Base-by-base conservation (phyloP, 1,140 invertebrate genomes). In the Maniola jurtina region DNA sequence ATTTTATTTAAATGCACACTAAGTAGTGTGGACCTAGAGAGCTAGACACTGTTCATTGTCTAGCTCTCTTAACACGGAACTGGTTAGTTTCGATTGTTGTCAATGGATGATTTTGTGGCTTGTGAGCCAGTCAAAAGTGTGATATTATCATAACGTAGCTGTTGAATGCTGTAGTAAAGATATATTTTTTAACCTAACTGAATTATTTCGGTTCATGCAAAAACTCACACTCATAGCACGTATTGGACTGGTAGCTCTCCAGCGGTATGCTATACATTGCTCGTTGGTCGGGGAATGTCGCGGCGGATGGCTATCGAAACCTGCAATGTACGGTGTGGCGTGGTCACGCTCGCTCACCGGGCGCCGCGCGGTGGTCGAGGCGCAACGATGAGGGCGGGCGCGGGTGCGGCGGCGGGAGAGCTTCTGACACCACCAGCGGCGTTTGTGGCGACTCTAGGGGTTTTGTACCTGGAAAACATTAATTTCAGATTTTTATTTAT, bases 381-480 rank as follows among this genome's bases (percentile, higher is more conserved):
- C 88, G 89, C 15, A 92, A 87, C 50, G 90, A 92, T 75, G 81
- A 93, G 78, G 92, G 92, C 81, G 89, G 92, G 75, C 84, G 92
- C 80, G 80, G 92, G 85, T 86, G 89, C 33, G 84, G 84, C 70
- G 91, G 86, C 9, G 89, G 87, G 15, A 89, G 81, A 59, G 85
- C 73, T 50, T 91, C 86, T 48, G 85, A 88, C 68, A 93, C 90
- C 55, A 93, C 94, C 67, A 95, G 92, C 35, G 96, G 96, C 65
- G 95, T 97, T 88, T 96, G 95, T 11, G 95, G 96, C 42, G 96
- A 96, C 69, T 97, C 96, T 75, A 97, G 89, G 7, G 96, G 96
- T 75, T 95, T 94, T 72, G 94, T 95, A 69, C 96, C 95, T 91
- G 72, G 9, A 64, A 61, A 42, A 61, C 14, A 33, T 45, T 25